A percentile compares a stretch with the other conserved stretches of the same genome.
phyloP scores from a whole-genome alignment of 1,140 invertebrate genomes.

The Paracyclopina nana region DNA sequence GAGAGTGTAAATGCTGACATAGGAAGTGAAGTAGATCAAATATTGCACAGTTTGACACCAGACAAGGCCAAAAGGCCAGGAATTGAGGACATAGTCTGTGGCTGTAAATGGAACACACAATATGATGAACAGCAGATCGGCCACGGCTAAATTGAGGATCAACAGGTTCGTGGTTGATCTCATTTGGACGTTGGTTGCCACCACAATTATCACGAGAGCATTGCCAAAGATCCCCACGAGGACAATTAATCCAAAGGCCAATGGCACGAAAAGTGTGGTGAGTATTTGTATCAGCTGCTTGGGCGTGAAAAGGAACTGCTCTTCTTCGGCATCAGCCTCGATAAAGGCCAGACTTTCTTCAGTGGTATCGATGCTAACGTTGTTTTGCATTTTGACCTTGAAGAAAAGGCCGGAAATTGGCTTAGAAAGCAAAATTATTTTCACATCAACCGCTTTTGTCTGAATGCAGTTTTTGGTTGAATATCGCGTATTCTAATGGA shows the following conservation, averaged over 20 bases:
- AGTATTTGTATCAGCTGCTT: neutral
- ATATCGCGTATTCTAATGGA: no score
- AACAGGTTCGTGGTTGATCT: conserved; percentile 76
- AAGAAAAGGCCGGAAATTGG: no score
- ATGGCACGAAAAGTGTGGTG: conserved; percentile 39
- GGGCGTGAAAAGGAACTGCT: no score
- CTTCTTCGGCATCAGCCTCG: no score
- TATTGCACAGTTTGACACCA: conserved; percentile 33
- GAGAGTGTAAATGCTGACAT: conserved; percentile 77
- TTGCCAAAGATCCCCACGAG: conserved; percentile 72
- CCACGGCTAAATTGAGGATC: conserved; percentile 58
- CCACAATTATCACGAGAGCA: conserved; percentile 60
- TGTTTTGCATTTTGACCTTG: no score
- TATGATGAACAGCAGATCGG: conserved; percentile 79
- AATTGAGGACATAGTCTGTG: conserved; percentile 53
- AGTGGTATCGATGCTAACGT: no score
- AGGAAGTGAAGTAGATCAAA: conserved; percentile 66
- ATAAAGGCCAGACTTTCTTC: no score
- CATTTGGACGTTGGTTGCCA: conserved; percentile 69
- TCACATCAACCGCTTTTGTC: no score
- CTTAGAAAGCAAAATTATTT: no score
- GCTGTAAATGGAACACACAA: conserved; percentile 90
- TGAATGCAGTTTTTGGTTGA: no score
- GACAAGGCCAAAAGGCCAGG: conserved; percentile 58
- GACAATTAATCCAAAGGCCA: conserved; percentile 68